A percentile compares a stretch with the other conserved stretches of the same genome.
Evolutionary conservation across 2,113 vertebrate species (phyloP).

Genomic region (Brachypteracias leptosomus): DNA sequence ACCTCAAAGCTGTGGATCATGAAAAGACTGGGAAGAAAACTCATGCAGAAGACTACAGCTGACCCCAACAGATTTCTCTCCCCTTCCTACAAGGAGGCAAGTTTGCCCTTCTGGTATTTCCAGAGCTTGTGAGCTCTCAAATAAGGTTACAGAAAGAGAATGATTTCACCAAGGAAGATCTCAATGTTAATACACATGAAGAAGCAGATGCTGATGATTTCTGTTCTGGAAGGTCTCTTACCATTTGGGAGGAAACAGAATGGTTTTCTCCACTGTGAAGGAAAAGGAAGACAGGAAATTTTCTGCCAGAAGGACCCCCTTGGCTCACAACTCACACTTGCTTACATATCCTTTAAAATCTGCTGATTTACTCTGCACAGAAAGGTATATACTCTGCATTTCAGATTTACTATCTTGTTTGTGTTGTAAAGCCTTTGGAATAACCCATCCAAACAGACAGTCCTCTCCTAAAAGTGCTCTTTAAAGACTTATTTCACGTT

Average conservation of each 20-base stretch:
- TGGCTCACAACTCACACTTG: not conserved
- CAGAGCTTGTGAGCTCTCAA: not conserved
- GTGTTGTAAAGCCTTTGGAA: not conserved
- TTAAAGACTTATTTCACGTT: not conserved
- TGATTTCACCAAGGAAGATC: not conserved
- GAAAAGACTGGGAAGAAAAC: not conserved
- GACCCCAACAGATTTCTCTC: not conserved
- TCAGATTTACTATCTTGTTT: not conserved
- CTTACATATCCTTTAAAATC: not conserved
- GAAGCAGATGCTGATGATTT: not conserved
- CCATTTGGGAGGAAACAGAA: not conserved
- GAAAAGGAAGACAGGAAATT: not conserved
- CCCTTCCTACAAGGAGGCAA: not conserved
- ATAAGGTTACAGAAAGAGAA: not conserved
- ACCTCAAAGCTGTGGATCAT: not conserved
- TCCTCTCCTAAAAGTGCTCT: not conserved
- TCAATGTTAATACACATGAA: not conserved
- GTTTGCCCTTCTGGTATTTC: not conserved
- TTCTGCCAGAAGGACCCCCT: not conserved
- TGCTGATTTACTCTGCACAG: not conserved
- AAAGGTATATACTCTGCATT: not conserved
- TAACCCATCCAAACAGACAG: not conserved
- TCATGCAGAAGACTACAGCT: not conserved
- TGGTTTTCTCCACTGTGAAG: not conserved
- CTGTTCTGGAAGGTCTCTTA: not conserved